A percentile compares a stretch with the other conserved stretches of the same genome.
phyloP scores from a whole-genome alignment of 2,888 invertebrate genomes.

The Congeria kusceri region DNA sequence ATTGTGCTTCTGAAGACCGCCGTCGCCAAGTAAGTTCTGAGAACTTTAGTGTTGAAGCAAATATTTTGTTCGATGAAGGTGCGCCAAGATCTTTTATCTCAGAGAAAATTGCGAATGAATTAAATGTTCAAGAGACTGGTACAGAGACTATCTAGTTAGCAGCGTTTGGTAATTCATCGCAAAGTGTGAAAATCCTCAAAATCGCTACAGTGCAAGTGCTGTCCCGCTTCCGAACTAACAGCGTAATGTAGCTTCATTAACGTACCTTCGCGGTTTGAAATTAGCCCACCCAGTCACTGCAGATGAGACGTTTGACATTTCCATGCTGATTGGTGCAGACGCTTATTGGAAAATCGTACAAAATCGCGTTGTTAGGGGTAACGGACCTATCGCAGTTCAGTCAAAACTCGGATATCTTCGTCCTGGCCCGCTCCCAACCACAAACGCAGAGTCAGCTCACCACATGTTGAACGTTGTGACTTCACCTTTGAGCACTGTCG shows the following conservation, averaged over 20 bases:
- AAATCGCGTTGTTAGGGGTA: conserved; percentile 7
- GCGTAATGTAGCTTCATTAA: background rate
- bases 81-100: no score
- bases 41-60: no score
- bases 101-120: no score
- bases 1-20: conserved; percentile 40
- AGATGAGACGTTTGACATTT: no score
- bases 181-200: background rate
- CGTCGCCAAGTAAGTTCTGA: conserved; percentile 7
- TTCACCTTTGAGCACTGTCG: no score
- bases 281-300: no score
- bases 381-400: conserved; percentile 13
- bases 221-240: background rate
- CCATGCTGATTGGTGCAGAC: no score
- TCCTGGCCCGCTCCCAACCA: background rate
- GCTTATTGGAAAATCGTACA: conserved; percentile 21
- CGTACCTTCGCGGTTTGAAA: conserved; percentile 15
- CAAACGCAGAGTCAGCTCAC: background rate
- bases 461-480: no score
- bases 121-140: no score
- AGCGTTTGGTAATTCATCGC: no score
- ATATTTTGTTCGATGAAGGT: no score
- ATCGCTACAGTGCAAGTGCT: conserved; percentile 2
- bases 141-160: no score
- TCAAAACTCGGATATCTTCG: conserved; percentile 20